Base-by-base conservation (phyloP, 2,888 invertebrate genomes). In the Leistus spinibarbis region DNA sequence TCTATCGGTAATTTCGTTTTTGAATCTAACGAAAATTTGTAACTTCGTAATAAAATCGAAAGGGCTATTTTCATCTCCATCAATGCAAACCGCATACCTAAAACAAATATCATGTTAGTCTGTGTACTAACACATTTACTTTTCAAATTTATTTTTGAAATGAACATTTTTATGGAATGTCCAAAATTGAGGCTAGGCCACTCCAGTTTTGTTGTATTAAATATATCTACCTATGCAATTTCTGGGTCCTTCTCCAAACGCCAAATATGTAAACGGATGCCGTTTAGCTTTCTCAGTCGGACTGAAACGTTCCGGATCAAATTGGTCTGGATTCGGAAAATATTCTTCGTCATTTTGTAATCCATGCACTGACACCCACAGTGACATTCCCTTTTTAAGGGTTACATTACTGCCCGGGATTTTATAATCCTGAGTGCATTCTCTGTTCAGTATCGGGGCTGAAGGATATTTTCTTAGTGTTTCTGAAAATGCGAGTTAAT, bases 251-350 rank as follows among this genome's bases (percentile, higher is more conserved):
- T 77, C 77, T 0, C 75, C 77, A 27, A 60, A 78, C 69, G 57
- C 69, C 69, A 76, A 64, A 68, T 73, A 77, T 54, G 66, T 63
- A 56, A 56, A 76, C 19, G 57, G 73, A 24, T 22, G 56, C 2
- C 54, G 24, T 16, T 22, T 54, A 23, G 10, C 10, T 62, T 76
- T 76, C 40, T 76, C 66, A 7, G 13, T 16, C 1, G 53, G 71
- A 13, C 9, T 65, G 63, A 77, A 77, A 17, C 77, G 67, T 24
- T 77, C 76, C 4, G 76, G 77, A 23, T 76, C 69, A 17, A 76
- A 78, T 9, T 69, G 72, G 24, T 76, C 77, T 5, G 72, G 77
- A n/a, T 77, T 27, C 4, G 76, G 74, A 20, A 54, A 76, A 67
- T 69, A 76, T 13, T 77, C 57, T 3, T 24, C 60, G 23, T 77